Conservation (phyloP, 2,113 vertebrate genomes). For the Megaceryle torquata region DNA sequence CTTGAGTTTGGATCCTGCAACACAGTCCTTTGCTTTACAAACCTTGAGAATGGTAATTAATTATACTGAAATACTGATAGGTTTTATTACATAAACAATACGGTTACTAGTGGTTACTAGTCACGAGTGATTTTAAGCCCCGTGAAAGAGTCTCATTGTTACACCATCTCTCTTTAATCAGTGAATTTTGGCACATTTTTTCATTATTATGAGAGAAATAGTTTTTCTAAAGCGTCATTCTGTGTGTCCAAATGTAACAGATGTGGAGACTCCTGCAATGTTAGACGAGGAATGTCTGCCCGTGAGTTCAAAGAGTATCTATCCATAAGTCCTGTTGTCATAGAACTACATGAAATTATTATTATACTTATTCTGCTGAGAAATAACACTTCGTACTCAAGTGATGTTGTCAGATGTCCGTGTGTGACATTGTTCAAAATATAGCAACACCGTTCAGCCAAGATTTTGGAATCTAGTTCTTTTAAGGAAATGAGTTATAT, state of each 20-base stretch:
- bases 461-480: background rate
- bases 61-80: background rate
- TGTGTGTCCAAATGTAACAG: background rate
- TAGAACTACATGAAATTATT: background rate
- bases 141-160: background rate
- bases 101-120: background rate
- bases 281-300: background rate
- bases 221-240: background rate
- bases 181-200: background rate
- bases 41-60: background rate
- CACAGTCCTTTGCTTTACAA: background rate
- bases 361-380: background rate
- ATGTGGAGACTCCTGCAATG: background rate
- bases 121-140: background rate
- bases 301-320: background rate
- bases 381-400: background rate
- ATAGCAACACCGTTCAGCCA: background rate
- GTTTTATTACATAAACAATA: background rate
- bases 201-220: background rate
- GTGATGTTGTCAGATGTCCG: background rate
- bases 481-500: constrained; percentile 18
- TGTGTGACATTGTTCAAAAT: background rate
- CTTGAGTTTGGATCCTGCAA: background rate
- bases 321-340: background rate
- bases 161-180: background rate